phyloP scores from a whole-genome alignment of 2,888 invertebrate genomes.

The Entomobrya proxima region DNA sequence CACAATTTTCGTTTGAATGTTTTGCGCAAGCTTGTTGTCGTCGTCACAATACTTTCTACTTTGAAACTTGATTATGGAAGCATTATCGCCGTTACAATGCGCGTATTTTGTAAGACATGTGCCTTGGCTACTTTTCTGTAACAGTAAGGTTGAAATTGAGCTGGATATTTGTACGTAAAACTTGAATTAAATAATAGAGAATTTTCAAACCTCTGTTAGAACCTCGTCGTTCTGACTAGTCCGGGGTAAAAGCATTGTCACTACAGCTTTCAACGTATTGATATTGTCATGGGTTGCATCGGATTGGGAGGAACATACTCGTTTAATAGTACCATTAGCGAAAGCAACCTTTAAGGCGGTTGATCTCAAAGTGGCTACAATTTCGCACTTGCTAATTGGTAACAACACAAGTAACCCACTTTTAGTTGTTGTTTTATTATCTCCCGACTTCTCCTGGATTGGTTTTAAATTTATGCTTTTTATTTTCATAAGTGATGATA shows the following conservation, averaged over 20 bases:
- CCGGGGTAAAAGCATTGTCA: not conserved
- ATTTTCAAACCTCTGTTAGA: not conserved
- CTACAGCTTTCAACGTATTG: conserved; percentile 14
- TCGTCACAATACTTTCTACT: not conserved
- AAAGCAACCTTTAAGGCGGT: conserved; percentile 19
- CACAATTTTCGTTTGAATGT: not conserved
- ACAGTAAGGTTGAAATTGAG: not conserved
- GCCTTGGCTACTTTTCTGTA: conserved; percentile 25
- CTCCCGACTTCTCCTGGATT: not conserved
- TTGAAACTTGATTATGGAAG: not conserved
- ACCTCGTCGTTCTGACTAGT: not conserved
- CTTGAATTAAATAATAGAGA: not conserved
- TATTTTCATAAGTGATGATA: not conserved
- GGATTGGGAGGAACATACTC: not conserved
- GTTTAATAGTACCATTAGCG: not conserved
- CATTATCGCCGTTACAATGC: not conserved
- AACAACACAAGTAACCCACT: not conserved
- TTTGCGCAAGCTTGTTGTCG: not conserved
- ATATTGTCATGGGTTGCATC: not conserved
- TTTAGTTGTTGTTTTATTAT: not conserved
- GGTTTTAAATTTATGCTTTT: not conserved
- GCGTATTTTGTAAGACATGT: conserved; percentile 20
- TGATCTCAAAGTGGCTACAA: not conserved
- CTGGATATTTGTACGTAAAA: not conserved
- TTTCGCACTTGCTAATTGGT: not conserved